These are phyloP conservation scores for Tachina grossa DNA, from an alignment of 2,888 invertebrate genomes.

Conservation along the genomic window DNA sequence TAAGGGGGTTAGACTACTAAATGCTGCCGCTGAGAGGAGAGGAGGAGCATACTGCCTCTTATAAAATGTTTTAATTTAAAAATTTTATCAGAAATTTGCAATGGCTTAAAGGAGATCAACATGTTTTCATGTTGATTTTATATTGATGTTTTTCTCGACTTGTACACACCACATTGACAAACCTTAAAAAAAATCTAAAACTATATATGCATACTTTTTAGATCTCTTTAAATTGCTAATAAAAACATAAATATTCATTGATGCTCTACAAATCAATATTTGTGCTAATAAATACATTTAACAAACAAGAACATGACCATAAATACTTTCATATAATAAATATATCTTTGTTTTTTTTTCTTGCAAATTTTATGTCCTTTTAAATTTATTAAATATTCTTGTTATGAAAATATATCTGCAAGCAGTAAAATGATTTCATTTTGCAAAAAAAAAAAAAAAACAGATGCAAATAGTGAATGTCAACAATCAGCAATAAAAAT, in stretches of 20 bases:
- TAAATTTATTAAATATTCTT: constrained; percentile 20
- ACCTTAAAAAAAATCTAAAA: background rate
- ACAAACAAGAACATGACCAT: background rate
- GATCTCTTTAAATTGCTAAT: constrained; percentile 13
- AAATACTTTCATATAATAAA: background rate
- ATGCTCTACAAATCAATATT: constrained; percentile 18
- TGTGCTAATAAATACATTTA: constrained; percentile 11
- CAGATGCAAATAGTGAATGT: constrained; percentile 10
- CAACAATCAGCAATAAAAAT: constrained; percentile 14
- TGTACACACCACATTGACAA: background rate
- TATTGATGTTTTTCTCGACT: too few relatives aligned
- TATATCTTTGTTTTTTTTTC: background rate
- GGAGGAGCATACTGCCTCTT: too few relatives aligned
- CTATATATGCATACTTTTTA: constrained; percentile 41
- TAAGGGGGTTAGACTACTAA: too few relatives aligned
- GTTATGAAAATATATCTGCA: background rate
- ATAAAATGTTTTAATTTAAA: too few relatives aligned
- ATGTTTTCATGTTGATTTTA: too few relatives aligned
- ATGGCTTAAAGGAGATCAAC: too few relatives aligned
- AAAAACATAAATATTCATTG: constrained; percentile 23
- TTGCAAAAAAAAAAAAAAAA: background rate
- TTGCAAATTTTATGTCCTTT: background rate
- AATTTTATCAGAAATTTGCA: too few relatives aligned
- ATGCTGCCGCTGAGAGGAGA: too few relatives aligned
- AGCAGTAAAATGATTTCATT: background rate